Percentiles rank a stretch among this genome's conserved stretches.
These are phyloP conservation scores for Griposia aprilina DNA, from an alignment of 2,888 invertebrate species.

Conservation along the genomic window DNA sequence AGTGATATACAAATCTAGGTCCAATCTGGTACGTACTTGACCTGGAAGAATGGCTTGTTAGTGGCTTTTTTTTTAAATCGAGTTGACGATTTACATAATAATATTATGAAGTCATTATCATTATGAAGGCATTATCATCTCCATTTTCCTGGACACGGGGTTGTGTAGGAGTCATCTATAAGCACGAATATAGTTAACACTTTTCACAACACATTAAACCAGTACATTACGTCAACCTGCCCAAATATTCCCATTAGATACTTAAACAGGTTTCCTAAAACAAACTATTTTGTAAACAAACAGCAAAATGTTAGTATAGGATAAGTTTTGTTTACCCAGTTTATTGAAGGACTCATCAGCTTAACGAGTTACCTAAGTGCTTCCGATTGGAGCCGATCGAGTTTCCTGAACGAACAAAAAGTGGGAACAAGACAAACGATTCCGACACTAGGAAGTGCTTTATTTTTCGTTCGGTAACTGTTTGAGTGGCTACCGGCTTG, in stretches of 20 bases:
- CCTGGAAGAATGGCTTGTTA: background rate
- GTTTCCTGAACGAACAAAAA: constrained; percentile 48
- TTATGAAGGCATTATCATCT: background rate
- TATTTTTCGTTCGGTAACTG: constrained; percentile 22
- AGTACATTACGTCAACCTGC: constrained; percentile 20
- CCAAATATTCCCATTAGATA: constrained; percentile 11
- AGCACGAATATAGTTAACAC: constrained; percentile 9
- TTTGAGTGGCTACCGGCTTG: constrained; percentile 12
- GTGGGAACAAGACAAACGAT: constrained; percentile 33
- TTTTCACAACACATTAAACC: background rate
- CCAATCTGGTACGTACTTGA: background rate
- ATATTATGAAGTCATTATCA: too few species aligned
- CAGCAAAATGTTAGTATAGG: constrained; percentile 33
- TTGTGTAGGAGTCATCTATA: background rate
- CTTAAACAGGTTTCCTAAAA: constrained; percentile 9
- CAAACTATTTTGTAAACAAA: constrained; percentile 40
- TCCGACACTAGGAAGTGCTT: constrained; percentile 18
- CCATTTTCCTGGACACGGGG: background rate
- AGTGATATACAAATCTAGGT: background rate
- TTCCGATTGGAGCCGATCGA: constrained; percentile 40
- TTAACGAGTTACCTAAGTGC: constrained; percentile 61
- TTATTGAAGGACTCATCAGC: constrained; percentile 45
- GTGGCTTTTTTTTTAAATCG: too few species aligned
- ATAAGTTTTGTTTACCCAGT: constrained; percentile 44
- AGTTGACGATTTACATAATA: too few species aligned